A percentile compares a stretch with the other conserved stretches of the same genome.
Conservation (phyloP, 2,113 vertebrate genomes). For the Podarcis raffonei region DNA sequence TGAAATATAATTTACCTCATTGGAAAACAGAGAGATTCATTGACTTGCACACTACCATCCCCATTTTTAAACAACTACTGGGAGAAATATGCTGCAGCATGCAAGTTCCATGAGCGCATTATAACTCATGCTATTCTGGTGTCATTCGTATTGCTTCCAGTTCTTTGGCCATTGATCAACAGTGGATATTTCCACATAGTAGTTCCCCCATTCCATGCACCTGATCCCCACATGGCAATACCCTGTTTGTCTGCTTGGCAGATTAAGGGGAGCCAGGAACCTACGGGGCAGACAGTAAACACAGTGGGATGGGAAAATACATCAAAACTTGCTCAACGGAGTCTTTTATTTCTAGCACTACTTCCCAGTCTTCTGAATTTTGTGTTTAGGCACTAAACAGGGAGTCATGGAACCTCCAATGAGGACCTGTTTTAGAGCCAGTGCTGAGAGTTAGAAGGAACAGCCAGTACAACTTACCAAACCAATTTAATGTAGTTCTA, state of each 20-base stretch:
- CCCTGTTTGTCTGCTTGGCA: background rate
- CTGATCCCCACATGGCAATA: background rate
- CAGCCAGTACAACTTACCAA: background rate
- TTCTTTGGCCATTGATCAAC: background rate
- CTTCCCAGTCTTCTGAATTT: background rate
- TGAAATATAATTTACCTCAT: slow-evolving; percentile 67
- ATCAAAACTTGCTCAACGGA: background rate
- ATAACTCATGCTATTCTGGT: background rate
- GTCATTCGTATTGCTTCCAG: background rate
- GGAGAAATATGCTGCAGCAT: slow-evolving; percentile 39
- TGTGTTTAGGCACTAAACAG: background rate
- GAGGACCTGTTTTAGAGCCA: background rate
- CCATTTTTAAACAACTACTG: slow-evolving; percentile 32
- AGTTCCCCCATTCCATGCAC: background rate
- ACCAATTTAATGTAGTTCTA: background rate
- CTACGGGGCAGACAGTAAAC: background rate
- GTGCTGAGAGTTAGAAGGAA: background rate
- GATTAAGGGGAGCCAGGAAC: background rate
- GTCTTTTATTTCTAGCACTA: background rate
- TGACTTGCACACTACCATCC: accelerated
- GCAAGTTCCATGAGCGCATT: background rate
- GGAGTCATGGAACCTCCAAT: background rate
- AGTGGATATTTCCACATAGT: background rate
- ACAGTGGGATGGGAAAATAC: background rate
- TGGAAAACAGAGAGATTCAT: slow-evolving; percentile 19